Evolutionary conservation across 2,888 invertebrate genomes (phyloP), one percentile per base, ranked within the genome.

Genomic region (Choreutis nemorana): DNA sequence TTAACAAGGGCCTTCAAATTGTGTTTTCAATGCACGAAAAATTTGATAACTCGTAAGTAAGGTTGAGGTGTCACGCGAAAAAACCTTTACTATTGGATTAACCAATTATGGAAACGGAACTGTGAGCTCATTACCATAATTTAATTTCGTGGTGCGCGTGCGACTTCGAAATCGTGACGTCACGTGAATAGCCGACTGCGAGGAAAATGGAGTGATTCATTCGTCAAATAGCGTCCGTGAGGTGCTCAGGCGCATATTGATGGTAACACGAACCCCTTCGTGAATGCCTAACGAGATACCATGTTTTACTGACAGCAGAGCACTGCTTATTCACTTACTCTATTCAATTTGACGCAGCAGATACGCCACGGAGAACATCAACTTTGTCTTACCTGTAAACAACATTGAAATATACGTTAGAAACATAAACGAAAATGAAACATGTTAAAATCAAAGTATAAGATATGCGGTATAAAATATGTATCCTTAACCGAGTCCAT

Each of bases 191-290:
- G 37, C 40, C 30, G 10, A 34, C 38, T 33, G 34, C 60, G 50
- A 54, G 52, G 61, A 62, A 63, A 65, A 59, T 53, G 44, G 55
- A 56, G 62, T 73, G 73, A 73, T 62, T 72, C 68, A 73, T 59
- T 58, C 64, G 63, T 68, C 64, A 63, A 66, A 63, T 55, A 65
- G 59, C 62, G 67, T 55, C 54, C 50, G 55, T 50, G 61, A 55
- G 59, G 56, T 61, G 68, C 68, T 62, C 73, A 66, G 62, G 70
- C 71, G 71, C 73, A 73, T 75, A 67, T 55, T 64, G 62, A 75
- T 73, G 63, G 41, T 47, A 36, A 50, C 61, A 55, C 55, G 51
- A 49, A 48, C 52, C 50, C 58, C 56, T 54, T 50, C 41, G 49
- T 50, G 66, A 59, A 68, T 64, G 48, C 52, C 44, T 61, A 65